phyloP scores from a whole-genome alignment of 1,140 invertebrate species.

The Drosophila eugracilis region DNA sequence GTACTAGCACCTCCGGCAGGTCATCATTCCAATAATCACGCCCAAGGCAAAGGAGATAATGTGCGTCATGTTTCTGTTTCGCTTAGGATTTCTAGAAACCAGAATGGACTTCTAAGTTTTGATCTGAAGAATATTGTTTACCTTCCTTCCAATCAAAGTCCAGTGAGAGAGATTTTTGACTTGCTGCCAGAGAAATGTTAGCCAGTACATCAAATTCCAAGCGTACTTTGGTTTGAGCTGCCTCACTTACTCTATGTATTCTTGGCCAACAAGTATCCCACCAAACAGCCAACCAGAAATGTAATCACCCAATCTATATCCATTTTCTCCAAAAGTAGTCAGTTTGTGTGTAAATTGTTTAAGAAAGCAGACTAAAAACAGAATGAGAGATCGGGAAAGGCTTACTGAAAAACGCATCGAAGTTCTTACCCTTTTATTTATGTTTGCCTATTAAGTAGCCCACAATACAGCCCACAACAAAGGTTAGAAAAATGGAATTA shows the following conservation, averaged over 20 bases:
- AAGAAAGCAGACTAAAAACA: background rate
- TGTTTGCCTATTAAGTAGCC: conserved; percentile 49
- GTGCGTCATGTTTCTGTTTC: conserved; percentile 39
- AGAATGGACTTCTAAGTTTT: too few relatives aligned
- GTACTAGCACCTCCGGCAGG: conserved; percentile 31
- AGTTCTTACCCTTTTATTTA: background rate
- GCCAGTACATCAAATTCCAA: background rate
- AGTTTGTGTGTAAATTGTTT: background rate
- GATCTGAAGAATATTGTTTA: too few relatives aligned
- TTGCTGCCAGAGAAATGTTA: too few relatives aligned
- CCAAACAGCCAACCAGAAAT: conserved; percentile 46
- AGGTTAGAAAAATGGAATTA: conserved; percentile 13
- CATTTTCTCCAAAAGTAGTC: conserved; percentile 1
- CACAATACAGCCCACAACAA: conserved; percentile 49
- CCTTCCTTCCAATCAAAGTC: background rate
- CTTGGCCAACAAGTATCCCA: conserved; percentile 42
- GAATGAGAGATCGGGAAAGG: background rate
- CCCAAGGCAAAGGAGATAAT: conserved; percentile 57
- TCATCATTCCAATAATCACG: conserved; percentile 50
- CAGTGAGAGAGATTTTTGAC: too few relatives aligned
- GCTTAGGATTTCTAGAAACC: background rate
- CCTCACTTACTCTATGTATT: conserved; percentile 14
- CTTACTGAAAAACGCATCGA: background rate
- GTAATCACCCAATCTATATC: conserved; percentile 31
- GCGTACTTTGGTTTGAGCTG: background rate